Conservation (phyloP, 2,113 vertebrate species). For the Cyprinodon brontotheroides region DNA sequence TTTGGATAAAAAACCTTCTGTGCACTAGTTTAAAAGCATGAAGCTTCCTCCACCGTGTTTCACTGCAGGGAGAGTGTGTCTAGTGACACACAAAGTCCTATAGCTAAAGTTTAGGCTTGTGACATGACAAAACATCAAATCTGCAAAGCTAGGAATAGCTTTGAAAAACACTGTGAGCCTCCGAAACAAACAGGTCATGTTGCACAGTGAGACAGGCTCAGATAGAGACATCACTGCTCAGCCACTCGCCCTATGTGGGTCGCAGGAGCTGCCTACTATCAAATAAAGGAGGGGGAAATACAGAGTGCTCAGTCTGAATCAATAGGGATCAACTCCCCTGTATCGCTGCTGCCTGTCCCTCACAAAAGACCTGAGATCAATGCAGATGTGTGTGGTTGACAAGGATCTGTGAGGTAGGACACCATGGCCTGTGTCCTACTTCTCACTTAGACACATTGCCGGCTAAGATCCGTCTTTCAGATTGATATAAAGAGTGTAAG, state of each 20-base stretch:
- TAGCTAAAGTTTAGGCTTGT: neutral
- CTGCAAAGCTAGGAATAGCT: neutral
- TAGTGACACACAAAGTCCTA: neutral
- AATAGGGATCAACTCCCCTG: conserved; percentile 62
- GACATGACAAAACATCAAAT: neutral
- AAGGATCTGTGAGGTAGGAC: conserved; percentile 55
- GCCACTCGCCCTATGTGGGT: conserved; percentile 38
- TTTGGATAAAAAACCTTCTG: too few species aligned
- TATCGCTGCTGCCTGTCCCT: conserved; percentile 42
- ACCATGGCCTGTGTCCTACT: conserved; percentile 50
- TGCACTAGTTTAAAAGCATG: neutral
- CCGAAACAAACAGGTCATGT: conserved; percentile 2
- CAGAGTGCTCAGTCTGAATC: conserved; percentile 39
- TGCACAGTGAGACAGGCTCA: conserved; percentile 22
- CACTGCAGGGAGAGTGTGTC: neutral
- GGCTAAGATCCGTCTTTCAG: conserved; percentile 59
- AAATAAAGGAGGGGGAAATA: conserved; percentile 49
- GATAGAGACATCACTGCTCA: conserved; percentile 13
- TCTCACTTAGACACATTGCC: conserved; percentile 52
- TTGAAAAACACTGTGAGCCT: neutral
- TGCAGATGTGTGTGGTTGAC: conserved; percentile 60
- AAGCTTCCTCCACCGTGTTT: neutral
- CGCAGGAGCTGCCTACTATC: conserved; percentile 38
- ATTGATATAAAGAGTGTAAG: conserved; percentile 33
- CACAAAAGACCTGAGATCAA: conserved; percentile 44